Evolutionary conservation across 2,113 vertebrate species (phyloP), one percentile per base, ranked within the genome.

Genomic region (Fulica atra): DNA sequence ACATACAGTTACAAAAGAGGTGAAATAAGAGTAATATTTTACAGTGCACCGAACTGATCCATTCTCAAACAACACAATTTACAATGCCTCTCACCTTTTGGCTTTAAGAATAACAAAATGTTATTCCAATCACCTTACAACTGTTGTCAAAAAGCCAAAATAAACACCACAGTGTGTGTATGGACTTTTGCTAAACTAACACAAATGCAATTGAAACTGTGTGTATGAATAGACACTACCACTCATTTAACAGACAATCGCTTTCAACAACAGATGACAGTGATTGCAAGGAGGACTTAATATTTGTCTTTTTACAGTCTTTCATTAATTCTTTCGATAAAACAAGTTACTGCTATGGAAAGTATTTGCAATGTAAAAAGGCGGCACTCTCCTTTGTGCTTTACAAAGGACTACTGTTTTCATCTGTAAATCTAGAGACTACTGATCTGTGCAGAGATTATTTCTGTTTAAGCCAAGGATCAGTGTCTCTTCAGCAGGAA

Each of bases 391-490:
- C 86, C 93, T 94, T 90, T 69, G 71, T 15, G 72, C 80, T 94
- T 95, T 96, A 94, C 86, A 96, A 90, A 96, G 94, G 86, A 96
- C 97, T 97, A 96, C 86, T 96, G 93, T 93, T 96, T 97, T 95
- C 96, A 95, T 96, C 96, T 89, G 96, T 96, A 97, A 92, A 96
- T 97, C 95, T 85, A 91, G 65, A 93, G 93, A 88, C 84, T 92
- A 96, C 63, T 94, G 96, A 98, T 95, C 69, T 94, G 89, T 56
- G 92, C 65, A 93, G 79, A 95, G 97, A 98, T 96, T 95, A 96
- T 89, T 96, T 92, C 89, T 57, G 79, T 96, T 97, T 97, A 98
- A 98, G 96, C 92, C 97, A 93, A 94, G 89, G 94, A 98, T 97
- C 97, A 97, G 91, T 48, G 61, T 96, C 81, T 89, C 96, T 97